A percentile compares a stretch with the other conserved stretches of the same genome.
Evolutionary conservation across 2,888 invertebrate species (phyloP).

Genomic region (Pachymerium ferrugineum): DNA sequence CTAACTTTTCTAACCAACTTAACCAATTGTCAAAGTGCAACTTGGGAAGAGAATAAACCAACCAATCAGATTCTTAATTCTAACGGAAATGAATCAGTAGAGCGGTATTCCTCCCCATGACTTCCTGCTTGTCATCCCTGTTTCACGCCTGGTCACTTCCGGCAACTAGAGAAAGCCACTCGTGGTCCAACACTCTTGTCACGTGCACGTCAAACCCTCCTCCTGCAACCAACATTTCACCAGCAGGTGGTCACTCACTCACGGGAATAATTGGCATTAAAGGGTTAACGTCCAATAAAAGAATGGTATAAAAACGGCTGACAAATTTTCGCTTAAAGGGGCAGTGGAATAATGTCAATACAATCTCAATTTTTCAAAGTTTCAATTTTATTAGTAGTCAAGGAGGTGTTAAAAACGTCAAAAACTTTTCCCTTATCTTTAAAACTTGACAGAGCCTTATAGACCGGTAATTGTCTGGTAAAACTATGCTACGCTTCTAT

Average conservation of each 20-base stretch:
- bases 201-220: conserved; percentile 22
- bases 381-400: no score
- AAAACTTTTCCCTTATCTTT: no score
- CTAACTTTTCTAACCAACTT: background rate
- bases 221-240: background rate
- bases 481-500: no score
- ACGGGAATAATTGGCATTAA: conserved; percentile 3
- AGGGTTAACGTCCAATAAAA: background rate
- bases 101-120: background rate
- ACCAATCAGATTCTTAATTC: conserved; percentile 19
- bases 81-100: conserved; percentile 22
- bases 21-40: no score
- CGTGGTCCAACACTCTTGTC: conserved; percentile 22
- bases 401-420: no score
- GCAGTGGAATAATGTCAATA: no score
- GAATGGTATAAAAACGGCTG: background rate
- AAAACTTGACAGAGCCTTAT: no score
- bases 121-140: conserved; percentile 27
- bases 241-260: conserved; percentile 13
- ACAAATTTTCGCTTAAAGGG: no score
- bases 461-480: no score
- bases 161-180: conserved; percentile 16
- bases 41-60: no score
- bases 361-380: no score
- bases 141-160: conserved; percentile 27